Conservation (phyloP, 2,888 invertebrate genomes). For the Cephalotes varians region DNA sequence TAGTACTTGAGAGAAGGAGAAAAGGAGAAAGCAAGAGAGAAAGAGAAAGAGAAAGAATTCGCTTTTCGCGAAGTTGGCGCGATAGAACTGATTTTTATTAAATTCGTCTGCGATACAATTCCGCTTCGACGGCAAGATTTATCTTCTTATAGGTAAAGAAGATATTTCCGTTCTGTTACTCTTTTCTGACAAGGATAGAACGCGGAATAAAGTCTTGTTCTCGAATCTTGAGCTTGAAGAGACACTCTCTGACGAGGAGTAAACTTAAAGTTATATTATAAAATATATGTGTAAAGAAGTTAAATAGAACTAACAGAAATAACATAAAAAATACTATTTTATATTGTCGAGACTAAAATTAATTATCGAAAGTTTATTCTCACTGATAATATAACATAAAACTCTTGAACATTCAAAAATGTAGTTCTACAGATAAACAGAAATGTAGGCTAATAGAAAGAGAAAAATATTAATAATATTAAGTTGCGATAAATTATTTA, state of each 20-base stretch:
- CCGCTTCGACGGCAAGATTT: slow-evolving; percentile 55
- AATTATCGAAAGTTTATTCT: neutral
- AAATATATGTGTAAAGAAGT: slow-evolving; percentile 10
- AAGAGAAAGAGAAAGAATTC: slow-evolving; percentile 5
- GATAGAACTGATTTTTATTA: slow-evolving; percentile 56
- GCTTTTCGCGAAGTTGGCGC: slow-evolving; percentile 37
- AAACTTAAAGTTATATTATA: slow-evolving; percentile 36
- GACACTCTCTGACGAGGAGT: neutral
- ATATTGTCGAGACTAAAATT: neutral
- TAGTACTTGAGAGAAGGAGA: slow-evolving; percentile 24
- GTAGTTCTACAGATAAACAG: neutral
- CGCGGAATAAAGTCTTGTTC: slow-evolving; percentile 31
- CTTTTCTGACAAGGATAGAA: slow-evolving; percentile 38
- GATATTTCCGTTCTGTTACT: slow-evolving; percentile 45
- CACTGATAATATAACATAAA: neutral
- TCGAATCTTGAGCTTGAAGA: slow-evolving; percentile 27
- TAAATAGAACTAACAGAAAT: neutral
- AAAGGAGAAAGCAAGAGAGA: neutral
- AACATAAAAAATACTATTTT: neutral
- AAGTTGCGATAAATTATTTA: neutral
- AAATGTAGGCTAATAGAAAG: neutral
- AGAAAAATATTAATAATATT: neutral
- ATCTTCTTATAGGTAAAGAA: slow-evolving; percentile 44
- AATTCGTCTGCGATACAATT: slow-evolving; percentile 46
- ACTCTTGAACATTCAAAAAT: neutral